Evolutionary conservation across 1,140 invertebrate species (phyloP).

Genomic region (Lysiphlebus fabarum): DNA sequence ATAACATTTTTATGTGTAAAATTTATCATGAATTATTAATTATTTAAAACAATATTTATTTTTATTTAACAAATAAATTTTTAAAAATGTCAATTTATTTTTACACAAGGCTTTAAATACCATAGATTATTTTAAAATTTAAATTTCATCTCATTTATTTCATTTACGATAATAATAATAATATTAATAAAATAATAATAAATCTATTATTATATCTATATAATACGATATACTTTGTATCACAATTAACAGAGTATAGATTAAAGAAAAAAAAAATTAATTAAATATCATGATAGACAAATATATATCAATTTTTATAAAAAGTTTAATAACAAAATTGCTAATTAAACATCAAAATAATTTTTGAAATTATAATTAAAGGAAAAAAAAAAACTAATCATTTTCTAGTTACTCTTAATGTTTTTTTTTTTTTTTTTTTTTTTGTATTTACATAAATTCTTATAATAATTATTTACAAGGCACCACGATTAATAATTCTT

Average conservation of each 20-base stretch:
- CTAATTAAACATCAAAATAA: neutral
- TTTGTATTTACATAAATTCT: neutral
- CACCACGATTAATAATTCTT: slow-evolving; percentile 15
- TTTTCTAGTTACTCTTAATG: slow-evolving; percentile 15
- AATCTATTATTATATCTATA: neutral
- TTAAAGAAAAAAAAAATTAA: slow-evolving; percentile 23
- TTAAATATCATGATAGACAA: neutral
- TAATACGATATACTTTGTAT: slow-evolving; percentile 34
- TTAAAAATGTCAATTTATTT: slow-evolving; percentile 1
- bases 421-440: too few species aligned
- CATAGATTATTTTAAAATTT: slow-evolving; percentile 33
- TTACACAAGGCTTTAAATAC: slow-evolving; percentile 33
- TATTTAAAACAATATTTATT: neutral
- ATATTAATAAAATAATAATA: slow-evolving; percentile 15
- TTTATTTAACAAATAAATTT: neutral
- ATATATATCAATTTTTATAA: neutral
- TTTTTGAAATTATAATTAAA: too few species aligned
- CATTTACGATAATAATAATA: slow-evolving; percentile 30
- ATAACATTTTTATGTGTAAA: neutral
- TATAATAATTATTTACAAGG: slow-evolving; percentile 21
- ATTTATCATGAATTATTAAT: neutral
- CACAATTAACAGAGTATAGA: slow-evolving; percentile 37
- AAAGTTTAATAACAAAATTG: too few species aligned
- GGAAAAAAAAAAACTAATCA: slow-evolving; percentile 32
- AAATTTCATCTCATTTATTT: slow-evolving; percentile 9